Evolutionary conservation across 92 coral and sea anemone genomes (phyloP).

Genomic region (Ricordea florida): DNA sequence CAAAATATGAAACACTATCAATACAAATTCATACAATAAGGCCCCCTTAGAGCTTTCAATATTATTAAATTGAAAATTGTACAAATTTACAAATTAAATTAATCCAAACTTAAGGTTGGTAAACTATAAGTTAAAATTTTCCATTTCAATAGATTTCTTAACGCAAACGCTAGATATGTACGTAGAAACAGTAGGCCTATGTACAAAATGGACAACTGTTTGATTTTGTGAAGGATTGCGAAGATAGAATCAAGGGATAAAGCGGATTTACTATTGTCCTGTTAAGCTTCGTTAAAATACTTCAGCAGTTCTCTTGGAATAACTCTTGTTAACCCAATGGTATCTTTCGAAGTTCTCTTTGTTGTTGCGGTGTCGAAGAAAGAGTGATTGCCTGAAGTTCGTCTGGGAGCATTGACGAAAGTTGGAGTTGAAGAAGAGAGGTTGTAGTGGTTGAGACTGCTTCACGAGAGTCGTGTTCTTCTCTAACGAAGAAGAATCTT

Average conservation of each 20-base stretch:
- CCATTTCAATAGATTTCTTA: constrained; percentile 9
- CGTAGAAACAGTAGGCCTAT: constrained; percentile 19
- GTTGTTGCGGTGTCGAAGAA: background rate
- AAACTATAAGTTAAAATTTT: constrained; percentile 16
- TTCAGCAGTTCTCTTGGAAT: constrained; percentile 67
- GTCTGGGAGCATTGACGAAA: constrained; percentile 46
- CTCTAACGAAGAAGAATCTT: background rate
- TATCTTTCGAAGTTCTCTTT: constrained; percentile 59
- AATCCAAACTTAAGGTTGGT: background rate
- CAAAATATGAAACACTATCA: constrained; percentile 30
- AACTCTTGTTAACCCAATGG: constrained; percentile 69
- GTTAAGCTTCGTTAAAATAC: constrained; percentile 50
- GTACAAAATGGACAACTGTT: no score
- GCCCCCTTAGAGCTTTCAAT: constrained; percentile 28
- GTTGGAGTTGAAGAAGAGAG: constrained; percentile 42
- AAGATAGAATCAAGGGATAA: no score
- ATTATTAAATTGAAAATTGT: constrained; percentile 22
- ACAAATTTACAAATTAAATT: constrained; percentile 34
- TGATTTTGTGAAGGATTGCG: no score
- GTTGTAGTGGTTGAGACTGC: constrained; percentile 33
- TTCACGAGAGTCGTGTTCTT: background rate
- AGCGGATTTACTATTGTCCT: no score
- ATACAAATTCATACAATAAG: background rate
- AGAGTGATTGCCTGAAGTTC: constrained; percentile 19
- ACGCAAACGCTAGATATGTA: background rate